Evolutionary conservation across 2,797 vertebrate species (phyloP), one percentile per base, ranked within the genome.

Genomic region (Alosa sapidissima): DNA sequence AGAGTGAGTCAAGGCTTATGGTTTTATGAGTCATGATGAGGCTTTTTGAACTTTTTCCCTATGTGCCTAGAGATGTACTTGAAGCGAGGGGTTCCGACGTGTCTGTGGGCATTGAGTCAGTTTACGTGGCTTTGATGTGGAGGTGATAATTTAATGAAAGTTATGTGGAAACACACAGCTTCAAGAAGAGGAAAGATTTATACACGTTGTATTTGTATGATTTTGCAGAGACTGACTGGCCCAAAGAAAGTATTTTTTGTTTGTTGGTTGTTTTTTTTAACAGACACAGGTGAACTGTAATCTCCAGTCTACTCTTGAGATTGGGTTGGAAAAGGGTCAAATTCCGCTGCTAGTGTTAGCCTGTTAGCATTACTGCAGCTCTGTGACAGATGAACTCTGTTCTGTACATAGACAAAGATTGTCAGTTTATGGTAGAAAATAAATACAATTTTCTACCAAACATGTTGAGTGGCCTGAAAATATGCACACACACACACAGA

Each of bases 1-100:
- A 72, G 28, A 72, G 5, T 41, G 10, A 16, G 90, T 88, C 60
- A 85, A 87, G 83, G 28, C 11, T 9, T 24, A 41, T 33, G 5
- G 10, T 58, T 81, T 68, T 48, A n/a, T 36, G 8, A 60, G 65
- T 33, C 45, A 41, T 78, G 78, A 55, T 49, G 72, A 58, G 82
- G 52, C 48, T 83, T 81, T 81, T 14, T 78, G 75, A 83, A 78
- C 33, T 47, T 55, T 81, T 24, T 55, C 83, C 47, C 36, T 6
- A 86, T 84, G 91, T 93, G 92, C 93, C 90, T 86, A 47, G 55
- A 83, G 86, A 65, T 78, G 41, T 41, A 41, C 41, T 19, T 78
- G 16, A 47, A 8, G 19, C 6, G 68, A 14, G 33, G 11, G 36
- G n/a, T n/a, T 72, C 65, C 4, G 14, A 36, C 33, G 33, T 75